Evolutionary conservation across 2,113 vertebrate genomes (phyloP), one percentile per base, ranked within the genome.

Genomic region (Psettodes erumei): DNA sequence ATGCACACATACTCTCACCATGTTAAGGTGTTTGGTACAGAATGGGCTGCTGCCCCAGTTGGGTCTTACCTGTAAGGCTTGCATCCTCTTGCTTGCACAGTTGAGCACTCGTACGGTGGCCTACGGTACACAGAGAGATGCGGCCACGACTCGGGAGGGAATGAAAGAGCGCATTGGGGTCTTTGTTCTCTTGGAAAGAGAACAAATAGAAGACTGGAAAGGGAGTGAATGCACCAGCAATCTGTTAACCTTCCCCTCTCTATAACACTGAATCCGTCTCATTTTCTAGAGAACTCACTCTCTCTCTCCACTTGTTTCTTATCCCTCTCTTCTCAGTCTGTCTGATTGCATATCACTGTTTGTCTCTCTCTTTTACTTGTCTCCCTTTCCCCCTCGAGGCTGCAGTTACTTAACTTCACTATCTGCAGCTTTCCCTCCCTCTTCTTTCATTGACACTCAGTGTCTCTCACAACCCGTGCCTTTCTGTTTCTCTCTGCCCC

Each of bases 1-100:
- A 48, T 47, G 6, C 60, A 47, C 65, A 62, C 50, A 56, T 28
- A 15, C 21, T 48, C 56, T 23, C 50, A 50, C 43, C 35, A 42
- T 55, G 63, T 4, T n/a, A 30, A 58, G 27, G 40, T 21, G 21
- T 16, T 64, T 19, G n/a, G 23, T 64, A 45, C n/a, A 37, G 27
- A 40, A 38, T 12, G 27, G 30, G 19, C 25, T 35, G 3, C 48
- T 64, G 53, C 45, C 69, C 37, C 6, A 25, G 9, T 38, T 77
- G 56, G 15, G 4, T 25, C 18, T 38, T 45, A 35, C 35, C 7
- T n/a, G 10, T 6, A 48, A 30, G 18, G 18, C 35, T 28, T 48
- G n/a, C 58, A 56, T 28, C 48, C 32, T 8, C 13, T 47, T 4
- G 1, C 3, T 13, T 30, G 23, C 21, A 38, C n/a, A 56, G 1